Evolutionary conservation across 2,797 vertebrate genomes (phyloP).

Genomic region (Chrysocyon brachyurus): DNA sequence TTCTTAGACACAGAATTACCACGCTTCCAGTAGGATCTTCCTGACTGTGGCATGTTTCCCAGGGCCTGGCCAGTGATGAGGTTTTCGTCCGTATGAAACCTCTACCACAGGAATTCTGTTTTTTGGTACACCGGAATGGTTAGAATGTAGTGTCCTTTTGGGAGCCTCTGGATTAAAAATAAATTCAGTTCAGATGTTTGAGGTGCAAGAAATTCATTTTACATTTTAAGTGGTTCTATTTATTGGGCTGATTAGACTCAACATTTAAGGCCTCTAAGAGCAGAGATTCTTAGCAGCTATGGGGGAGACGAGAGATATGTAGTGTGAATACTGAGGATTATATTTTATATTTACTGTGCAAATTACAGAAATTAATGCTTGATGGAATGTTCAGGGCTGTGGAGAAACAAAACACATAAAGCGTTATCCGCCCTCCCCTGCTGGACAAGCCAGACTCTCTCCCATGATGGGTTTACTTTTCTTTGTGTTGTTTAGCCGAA

Average conservation of each 20-base stretch:
- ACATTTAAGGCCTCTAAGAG: not conserved
- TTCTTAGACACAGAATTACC: not conserved
- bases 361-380: not conserved
- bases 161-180: not conserved
- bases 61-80: not conserved
- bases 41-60: not conserved
- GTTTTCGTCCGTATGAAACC: not conserved
- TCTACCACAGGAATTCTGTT: not conserved
- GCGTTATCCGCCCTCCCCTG: not conserved
- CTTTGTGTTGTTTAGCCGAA: not conserved
- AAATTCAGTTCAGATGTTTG: not conserved
- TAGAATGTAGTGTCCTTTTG: not conserved
- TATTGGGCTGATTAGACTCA: not conserved
- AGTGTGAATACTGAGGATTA: not conserved
- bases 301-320: not conserved
- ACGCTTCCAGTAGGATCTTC: not conserved
- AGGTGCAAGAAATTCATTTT: not conserved
- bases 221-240: not conserved
- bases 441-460: not conserved
- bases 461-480: not conserved
- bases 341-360: not conserved
- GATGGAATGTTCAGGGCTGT: not conserved
- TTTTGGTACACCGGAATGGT: not conserved
- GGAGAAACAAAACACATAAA: not conserved
- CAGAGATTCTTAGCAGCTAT: not conserved